Evolutionary conservation across 2,113 vertebrate species (phyloP).

Genomic region (Salvelinus alpinus): DNA sequence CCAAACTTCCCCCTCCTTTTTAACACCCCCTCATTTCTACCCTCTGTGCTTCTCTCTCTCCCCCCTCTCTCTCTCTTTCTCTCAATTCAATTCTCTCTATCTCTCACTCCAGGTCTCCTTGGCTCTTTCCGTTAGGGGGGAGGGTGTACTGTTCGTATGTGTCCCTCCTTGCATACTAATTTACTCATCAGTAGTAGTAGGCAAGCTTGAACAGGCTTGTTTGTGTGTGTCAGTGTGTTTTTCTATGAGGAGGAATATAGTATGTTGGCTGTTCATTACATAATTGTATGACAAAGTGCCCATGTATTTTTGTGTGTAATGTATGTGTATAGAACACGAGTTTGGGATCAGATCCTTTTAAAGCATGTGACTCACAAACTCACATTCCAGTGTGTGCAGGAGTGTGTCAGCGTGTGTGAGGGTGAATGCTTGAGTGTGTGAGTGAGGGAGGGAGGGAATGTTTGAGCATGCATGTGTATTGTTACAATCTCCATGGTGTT

Average conservation of each 20-base stretch:
- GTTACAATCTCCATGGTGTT: background rate
- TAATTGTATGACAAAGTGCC: background rate
- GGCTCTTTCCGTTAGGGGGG: background rate
- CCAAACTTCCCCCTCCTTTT: slow-evolving; percentile 59
- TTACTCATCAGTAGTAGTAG: slow-evolving; percentile 32
- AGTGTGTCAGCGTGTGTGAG: slow-evolving; percentile 37
- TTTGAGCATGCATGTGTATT: background rate
- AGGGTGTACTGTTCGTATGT: slow-evolving; percentile 20
- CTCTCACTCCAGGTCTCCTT: slow-evolving; percentile 6
- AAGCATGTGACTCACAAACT: background rate
- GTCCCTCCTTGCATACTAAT: slow-evolving; percentile 51
- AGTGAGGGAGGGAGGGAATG: background rate
- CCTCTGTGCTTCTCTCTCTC: slow-evolving; percentile 34
- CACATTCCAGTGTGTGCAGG: slow-evolving; percentile 3
- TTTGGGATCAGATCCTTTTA: background rate
- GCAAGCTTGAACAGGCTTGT: slow-evolving; percentile 52
- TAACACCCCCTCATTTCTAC: slow-evolving; percentile 51
- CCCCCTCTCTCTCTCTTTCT: slow-evolving; percentile 7
- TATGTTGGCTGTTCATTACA: slow-evolving; percentile 27
- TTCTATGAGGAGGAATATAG: no score
- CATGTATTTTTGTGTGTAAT: slow-evolving; percentile 1
- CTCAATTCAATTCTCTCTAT: no score
- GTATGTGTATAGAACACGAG: slow-evolving; percentile 14
- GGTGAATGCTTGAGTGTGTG: slow-evolving; percentile 38
- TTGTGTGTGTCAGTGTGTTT: slow-evolving; percentile 32